Evolutionary conservation across 1,140 invertebrate genomes (phyloP).

Genomic region (Drosophila lowei): DNA sequence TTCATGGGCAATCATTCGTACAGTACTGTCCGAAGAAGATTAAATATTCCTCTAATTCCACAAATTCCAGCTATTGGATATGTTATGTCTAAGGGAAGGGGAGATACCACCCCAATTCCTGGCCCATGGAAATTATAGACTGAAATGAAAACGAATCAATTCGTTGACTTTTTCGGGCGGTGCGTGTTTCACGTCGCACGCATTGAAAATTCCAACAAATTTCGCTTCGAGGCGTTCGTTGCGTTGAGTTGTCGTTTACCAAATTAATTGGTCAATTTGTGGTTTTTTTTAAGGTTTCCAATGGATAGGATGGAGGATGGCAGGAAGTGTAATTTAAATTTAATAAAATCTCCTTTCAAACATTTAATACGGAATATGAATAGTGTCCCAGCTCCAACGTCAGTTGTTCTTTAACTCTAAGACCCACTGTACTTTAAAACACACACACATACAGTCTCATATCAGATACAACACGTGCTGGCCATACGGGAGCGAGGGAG

Average conservation of each 20-base stretch:
- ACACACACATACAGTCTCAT: constrained; percentile 1
- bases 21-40: too few relatives aligned
- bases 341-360: constrained; percentile 18
- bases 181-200: constrained; percentile 7
- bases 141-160: constrained; percentile 18
- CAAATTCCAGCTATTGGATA: too few relatives aligned
- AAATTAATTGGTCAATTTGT: constrained; percentile 43
- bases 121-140: too few relatives aligned
- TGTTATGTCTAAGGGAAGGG: too few relatives aligned
- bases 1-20: too few relatives aligned
- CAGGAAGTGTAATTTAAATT: constrained; percentile 23
- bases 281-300: constrained; percentile 5
- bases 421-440: neutral
- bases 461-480: constrained; percentile 23
- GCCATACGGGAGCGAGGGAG: constrained; percentile 20
- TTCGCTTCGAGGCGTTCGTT: constrained; percentile 15
- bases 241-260: constrained; percentile 7
- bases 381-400: neutral
- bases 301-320: constrained; percentile 20
- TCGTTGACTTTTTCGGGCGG: constrained; percentile 12
- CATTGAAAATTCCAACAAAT: constrained; percentile 25
- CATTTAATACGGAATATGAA: neutral
- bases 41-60: neutral
- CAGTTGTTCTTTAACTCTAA: neutral
- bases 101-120: too few relatives aligned